phyloP scores from a whole-genome alignment of 2,888 invertebrate species.

The Deroplatys truncata region DNA sequence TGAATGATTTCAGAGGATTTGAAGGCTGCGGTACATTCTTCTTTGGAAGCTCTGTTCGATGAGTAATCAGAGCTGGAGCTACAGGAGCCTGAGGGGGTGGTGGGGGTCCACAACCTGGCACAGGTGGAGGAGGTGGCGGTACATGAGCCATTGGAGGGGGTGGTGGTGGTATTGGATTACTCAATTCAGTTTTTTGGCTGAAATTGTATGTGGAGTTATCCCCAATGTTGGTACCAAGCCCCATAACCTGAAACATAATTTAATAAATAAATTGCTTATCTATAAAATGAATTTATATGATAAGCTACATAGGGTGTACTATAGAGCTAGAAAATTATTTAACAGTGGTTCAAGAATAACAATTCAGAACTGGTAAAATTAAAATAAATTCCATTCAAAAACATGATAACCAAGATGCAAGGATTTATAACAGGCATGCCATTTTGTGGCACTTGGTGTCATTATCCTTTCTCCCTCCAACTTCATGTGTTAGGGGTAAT shows the following conservation, averaged over 20 bases:
- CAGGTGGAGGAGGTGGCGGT: constrained; percentile 44
- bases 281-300: too few relatives aligned
- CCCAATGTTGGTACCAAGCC: constrained; percentile 13
- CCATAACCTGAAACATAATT: constrained; percentile 21
- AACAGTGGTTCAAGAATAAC: too few relatives aligned
- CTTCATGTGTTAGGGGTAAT: too few relatives aligned
- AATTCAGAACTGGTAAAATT: too few relatives aligned
- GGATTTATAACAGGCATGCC: too few relatives aligned
- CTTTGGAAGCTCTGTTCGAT: constrained; percentile 39
- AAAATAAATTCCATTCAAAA: too few relatives aligned
- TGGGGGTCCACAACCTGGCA: constrained; percentile 44
- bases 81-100: constrained; percentile 36
- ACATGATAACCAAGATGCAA: too few relatives aligned
- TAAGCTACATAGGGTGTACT: too few relatives aligned
- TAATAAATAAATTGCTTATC: too few relatives aligned
- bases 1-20: constrained; percentile 92
- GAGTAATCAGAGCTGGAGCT: constrained; percentile 12
- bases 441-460: too few relatives aligned
- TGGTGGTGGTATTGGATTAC: constrained; percentile 54
- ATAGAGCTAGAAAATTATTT: too few relatives aligned
- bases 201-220: background rate
- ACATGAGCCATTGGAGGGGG: constrained; percentile 51
- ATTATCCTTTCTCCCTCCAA: too few relatives aligned
- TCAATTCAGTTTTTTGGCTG: constrained; percentile 18
- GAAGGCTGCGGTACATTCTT: constrained; percentile 92